A percentile compares a stretch with the other conserved stretches of the same genome.
phyloP scores from a whole-genome alignment of 2,797 vertebrate species.

The Pipistrellus kuhlii region DNA sequence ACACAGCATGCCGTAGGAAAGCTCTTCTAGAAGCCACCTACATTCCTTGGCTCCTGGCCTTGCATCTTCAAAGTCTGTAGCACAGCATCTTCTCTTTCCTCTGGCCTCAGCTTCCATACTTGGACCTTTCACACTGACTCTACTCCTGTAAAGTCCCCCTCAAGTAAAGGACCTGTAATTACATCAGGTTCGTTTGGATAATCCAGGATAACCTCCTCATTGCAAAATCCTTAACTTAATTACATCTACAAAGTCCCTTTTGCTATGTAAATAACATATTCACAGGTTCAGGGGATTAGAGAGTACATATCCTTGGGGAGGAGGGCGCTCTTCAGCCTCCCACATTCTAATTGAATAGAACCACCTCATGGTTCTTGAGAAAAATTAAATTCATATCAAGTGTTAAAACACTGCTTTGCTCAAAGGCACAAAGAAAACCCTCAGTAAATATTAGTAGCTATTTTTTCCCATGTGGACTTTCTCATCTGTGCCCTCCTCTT shows the following conservation, averaged over 20 bases:
- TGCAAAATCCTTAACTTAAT: slow-evolving; percentile 10
- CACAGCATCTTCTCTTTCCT: background rate
- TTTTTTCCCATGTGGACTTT: background rate
- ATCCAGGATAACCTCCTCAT: background rate
- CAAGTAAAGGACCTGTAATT: background rate
- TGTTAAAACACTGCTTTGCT: background rate
- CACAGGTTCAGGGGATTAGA: background rate
- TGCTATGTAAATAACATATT: background rate
- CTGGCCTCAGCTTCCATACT: background rate
- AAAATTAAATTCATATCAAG: slow-evolving; percentile 2
- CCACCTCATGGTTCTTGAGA: background rate
- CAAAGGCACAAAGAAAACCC: slow-evolving; percentile 31
- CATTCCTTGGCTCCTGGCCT: background rate
- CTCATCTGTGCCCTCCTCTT: background rate
- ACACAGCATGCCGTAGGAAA: background rate
- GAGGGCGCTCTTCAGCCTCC: background rate
- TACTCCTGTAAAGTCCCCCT: background rate
- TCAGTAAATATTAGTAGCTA: background rate
- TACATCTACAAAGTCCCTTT: background rate
- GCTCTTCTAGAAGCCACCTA: background rate
- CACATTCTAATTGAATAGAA: background rate
- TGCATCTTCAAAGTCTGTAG: background rate
- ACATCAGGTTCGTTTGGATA: background rate
- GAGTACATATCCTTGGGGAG: background rate
- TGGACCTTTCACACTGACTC: background rate